These are phyloP conservation scores for Benthosema pterotum DNA, from an alignment of 2,797 vertebrate genomes.

Conservation along the genomic window DNA sequence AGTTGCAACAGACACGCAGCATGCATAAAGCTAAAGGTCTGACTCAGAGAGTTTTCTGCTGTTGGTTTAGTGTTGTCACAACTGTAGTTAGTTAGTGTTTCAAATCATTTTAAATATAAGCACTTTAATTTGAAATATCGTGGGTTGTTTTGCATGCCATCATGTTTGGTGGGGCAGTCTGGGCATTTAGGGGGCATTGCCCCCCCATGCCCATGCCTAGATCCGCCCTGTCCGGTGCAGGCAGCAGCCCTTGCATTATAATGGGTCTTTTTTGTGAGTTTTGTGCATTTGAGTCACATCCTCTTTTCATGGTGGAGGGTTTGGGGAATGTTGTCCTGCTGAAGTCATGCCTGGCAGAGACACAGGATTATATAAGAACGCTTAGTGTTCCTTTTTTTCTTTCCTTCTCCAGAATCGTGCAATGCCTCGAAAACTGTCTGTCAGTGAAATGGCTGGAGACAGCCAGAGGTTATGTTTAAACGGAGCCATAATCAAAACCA, in stretches of 20 bases:
- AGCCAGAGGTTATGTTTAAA: slow-evolving; percentile 22
- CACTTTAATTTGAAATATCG: no score
- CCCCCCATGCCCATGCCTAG: no score
- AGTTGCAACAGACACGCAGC: no score
- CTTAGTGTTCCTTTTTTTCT: slow-evolving; percentile 48
- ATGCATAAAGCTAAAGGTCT: no score
- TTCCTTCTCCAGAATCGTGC: slow-evolving; percentile 24
- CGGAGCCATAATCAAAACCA: slow-evolving; percentile 7
- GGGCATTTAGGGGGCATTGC: no score
- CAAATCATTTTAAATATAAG: no score
- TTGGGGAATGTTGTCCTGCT: slow-evolving; percentile 51
- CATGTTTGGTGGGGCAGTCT: no score
- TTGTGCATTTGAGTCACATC: slow-evolving; percentile 57
- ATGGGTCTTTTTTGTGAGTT: slow-evolving; percentile 36
- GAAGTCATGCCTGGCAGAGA: slow-evolving; percentile 66
- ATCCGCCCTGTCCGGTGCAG: no score
- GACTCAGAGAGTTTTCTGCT: no score
- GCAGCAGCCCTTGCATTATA: slow-evolving; percentile 22
- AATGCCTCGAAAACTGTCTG: slow-evolving; percentile 30
- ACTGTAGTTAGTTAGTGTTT: no score
- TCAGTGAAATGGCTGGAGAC: slow-evolving; percentile 31
- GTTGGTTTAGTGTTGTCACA: no score
- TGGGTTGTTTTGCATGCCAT: no score
- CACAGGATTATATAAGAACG: slow-evolving; percentile 61
- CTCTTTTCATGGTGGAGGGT: slow-evolving; percentile 57